Evolutionary conservation across 2,113 vertebrate genomes (phyloP).

Genomic region (Pavo muticus): DNA sequence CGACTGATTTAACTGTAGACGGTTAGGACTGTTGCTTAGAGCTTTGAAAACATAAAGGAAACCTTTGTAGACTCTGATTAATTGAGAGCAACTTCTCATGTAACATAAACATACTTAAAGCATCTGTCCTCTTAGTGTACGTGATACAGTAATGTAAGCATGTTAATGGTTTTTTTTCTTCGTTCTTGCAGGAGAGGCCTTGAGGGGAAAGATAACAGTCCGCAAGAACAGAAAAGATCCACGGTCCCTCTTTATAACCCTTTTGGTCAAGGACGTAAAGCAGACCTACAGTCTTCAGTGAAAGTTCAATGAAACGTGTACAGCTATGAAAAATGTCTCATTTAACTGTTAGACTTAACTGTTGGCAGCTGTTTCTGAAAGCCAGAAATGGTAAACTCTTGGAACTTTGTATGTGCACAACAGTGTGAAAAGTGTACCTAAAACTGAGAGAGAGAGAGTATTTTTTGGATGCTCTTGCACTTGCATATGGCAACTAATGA

Average conservation of each 20-base stretch:
- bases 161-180: neutral
- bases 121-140: neutral
- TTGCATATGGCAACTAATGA: fast-evolving
- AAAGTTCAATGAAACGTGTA: neutral
- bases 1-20: neutral
- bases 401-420: neutral
- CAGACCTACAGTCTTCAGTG: constrained; percentile 89
- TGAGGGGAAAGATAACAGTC: constrained; percentile 86
- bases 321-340: neutral
- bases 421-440: neutral
- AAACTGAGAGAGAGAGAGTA: neutral
- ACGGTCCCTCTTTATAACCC: constrained; percentile 87
- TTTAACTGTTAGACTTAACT: neutral
- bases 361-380: neutral
- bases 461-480: neutral
- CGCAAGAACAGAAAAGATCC: constrained; percentile 93
- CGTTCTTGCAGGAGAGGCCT: constrained; percentile 82
- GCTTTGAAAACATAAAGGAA: neutral
- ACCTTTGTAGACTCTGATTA: neutral
- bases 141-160: neutral
- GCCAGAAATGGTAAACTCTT: neutral
- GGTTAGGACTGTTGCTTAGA: neutral
- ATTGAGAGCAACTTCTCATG: neutral
- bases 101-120: neutral
- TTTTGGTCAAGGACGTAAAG: constrained; percentile 80